Percentiles rank a stretch among this genome's conserved stretches.
Evolutionary conservation across 2,113 vertebrate species (phyloP).

Genomic region (Myanophis thanlyinensis): DNA sequence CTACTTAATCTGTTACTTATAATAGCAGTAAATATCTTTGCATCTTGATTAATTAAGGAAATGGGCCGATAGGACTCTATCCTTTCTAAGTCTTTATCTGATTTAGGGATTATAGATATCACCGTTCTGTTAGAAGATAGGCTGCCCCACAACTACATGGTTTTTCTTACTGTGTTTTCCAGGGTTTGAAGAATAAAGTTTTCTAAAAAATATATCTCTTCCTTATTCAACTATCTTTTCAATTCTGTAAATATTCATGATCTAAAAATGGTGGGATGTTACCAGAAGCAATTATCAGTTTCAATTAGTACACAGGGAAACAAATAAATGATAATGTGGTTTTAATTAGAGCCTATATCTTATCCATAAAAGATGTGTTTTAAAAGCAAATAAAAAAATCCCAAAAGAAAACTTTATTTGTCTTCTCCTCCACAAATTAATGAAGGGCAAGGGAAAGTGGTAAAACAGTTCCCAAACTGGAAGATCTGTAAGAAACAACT

Average conservation of each 20-base stretch:
- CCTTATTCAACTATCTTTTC: background rate
- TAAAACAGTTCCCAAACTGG: rapidly evolving
- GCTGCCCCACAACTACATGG: no score
- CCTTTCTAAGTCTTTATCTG: no score
- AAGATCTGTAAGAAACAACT: background rate
- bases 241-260: background rate
- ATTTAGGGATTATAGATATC: no score
- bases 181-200: background rate
- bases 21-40: no score
- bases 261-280: background rate
- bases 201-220: background rate
- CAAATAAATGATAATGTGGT: background rate
- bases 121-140: no score
- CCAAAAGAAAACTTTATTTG: background rate
- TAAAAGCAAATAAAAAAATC: background rate
- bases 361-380: background rate
- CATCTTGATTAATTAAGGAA: no score
- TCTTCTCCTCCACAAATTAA: conserved; percentile 40
- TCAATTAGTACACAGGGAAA: background rate
- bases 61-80: no score
- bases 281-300: background rate
- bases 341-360: background rate
- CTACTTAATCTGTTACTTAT: no score
- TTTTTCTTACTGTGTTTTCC: background rate
- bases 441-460: conserved; percentile 27